Evolutionary conservation across 2,113 vertebrate species (phyloP).

Genomic region (Orthonyx spaldingii): DNA sequence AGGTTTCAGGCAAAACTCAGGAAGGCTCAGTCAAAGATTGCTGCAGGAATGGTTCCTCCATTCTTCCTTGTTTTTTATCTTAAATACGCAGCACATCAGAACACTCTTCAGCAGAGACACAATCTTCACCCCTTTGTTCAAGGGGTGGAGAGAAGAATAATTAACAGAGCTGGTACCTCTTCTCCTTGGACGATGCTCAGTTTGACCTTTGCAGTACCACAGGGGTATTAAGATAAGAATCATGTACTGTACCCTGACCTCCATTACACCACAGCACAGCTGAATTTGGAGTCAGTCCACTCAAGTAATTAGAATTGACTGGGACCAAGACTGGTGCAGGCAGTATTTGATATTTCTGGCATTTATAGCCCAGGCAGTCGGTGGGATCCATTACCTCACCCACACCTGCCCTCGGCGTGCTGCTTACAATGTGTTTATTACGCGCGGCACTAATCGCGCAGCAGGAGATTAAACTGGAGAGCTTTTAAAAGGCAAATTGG

Average conservation of each 20-base stretch:
- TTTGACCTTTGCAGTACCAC: not conserved
- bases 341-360: not conserved
- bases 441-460: not conserved
- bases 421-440: not conserved
- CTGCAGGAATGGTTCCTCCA: not conserved
- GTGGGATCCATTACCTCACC: not conserved
- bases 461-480: conserved; percentile 11
- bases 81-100: not conserved
- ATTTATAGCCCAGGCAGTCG: not conserved
- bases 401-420: not conserved
- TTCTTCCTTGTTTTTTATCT: not conserved
- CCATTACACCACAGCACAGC: not conserved
- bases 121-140: not conserved
- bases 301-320: conserved; percentile 6
- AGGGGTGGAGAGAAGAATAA: not conserved
- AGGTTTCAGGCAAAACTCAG: not conserved
- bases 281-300: not conserved
- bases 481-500: conserved; percentile 52
- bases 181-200: not conserved
- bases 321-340: not conserved
- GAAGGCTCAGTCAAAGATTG: not conserved
- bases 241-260: conserved; percentile 10
- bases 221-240: conserved; percentile 15
- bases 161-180: not conserved
- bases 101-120: not conserved